Percentiles rank a stretch among this genome's conserved stretches.
phyloP scores from a whole-genome alignment of 2,113 vertebrate genomes.

The Nipponia nippon region DNA sequence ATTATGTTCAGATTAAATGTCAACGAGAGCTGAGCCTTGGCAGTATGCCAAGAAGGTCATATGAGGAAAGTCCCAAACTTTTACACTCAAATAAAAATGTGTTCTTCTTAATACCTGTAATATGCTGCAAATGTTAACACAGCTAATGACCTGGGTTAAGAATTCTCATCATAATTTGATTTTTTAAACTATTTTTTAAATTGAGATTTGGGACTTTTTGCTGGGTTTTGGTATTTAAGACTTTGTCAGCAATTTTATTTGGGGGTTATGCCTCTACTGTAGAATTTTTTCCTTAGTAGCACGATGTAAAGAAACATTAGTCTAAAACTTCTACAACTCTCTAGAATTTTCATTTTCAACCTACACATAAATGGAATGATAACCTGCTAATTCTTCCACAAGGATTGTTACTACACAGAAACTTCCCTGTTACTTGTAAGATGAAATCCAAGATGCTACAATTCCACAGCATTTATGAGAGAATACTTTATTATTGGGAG shows the following conservation, averaged over 20 bases:
- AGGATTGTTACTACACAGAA: neutral
- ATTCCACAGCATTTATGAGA: neutral
- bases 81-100: neutral
- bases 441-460: neutral
- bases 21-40: neutral
- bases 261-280: neutral
- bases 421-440: neutral
- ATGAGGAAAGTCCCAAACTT: conserved; percentile 32
- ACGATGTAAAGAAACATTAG: neutral
- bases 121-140: neutral
- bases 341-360: neutral
- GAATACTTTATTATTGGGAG: neutral
- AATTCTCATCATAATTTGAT: neutral
- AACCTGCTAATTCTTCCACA: neutral
- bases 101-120: neutral
- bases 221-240: neutral
- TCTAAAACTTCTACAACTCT: neutral
- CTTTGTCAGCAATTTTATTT: neutral
- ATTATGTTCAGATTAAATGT: conserved; percentile 59
- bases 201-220: neutral
- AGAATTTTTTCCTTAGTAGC: neutral
- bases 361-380: neutral
- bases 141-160: neutral
- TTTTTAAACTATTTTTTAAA: neutral
- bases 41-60: neutral